Evolutionary conservation across 2,888 invertebrate genomes (phyloP).

Genomic region (Petrolisthes cinctipes): DNA sequence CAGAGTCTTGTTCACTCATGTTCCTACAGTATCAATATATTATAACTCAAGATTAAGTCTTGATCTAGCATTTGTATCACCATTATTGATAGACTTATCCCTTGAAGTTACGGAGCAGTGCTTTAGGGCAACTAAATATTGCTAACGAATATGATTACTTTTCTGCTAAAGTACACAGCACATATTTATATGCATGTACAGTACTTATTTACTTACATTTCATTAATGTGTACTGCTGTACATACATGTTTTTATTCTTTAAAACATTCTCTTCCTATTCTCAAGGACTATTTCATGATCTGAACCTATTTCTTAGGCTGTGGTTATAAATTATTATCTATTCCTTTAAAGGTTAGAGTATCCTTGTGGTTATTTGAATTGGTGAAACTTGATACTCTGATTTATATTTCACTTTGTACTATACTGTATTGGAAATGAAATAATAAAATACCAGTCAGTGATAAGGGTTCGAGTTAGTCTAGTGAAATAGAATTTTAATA

Average conservation of each 20-base stretch:
- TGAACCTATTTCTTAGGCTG: conserved; percentile 36
- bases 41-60: conserved; percentile 34
- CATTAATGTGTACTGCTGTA: neutral
- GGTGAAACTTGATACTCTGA: too few relatives aligned
- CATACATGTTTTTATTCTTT: neutral
- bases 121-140: conserved; percentile 7
- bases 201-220: neutral
- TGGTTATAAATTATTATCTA: conserved; percentile 26
- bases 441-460: too few relatives aligned
- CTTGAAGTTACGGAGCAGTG: conserved; percentile 24
- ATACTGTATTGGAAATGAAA: too few relatives aligned
- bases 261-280: neutral
- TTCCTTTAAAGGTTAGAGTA: too few relatives aligned
- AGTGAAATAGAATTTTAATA: too few relatives aligned
- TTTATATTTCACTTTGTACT: too few relatives aligned
- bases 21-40: conserved; percentile 38
- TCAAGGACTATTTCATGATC: conserved; percentile 39
- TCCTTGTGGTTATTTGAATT: too few relatives aligned
- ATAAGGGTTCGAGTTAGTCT: too few relatives aligned
- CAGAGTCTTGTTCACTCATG: conserved; percentile 33
- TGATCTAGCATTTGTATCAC: conserved; percentile 10
- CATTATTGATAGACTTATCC: neutral
- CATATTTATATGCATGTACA: neutral
- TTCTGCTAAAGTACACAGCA: neutral
- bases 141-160: neutral